phyloP scores from a whole-genome alignment of 2,113 vertebrate genomes.

The Corythornis vintsioides region DNA sequence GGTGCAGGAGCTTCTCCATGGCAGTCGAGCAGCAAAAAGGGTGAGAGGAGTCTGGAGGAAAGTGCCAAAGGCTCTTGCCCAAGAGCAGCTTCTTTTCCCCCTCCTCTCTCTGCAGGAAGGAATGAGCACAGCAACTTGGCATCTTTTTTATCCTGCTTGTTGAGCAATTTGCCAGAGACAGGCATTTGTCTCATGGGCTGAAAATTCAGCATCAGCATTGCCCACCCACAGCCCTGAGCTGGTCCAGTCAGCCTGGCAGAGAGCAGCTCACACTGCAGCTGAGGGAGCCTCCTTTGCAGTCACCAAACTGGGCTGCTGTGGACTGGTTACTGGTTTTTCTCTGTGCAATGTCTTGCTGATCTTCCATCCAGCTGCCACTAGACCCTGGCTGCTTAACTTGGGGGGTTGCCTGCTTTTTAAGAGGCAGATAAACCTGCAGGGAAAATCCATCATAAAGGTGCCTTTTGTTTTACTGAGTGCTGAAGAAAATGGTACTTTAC shows the following conservation, averaged over 20 bases:
- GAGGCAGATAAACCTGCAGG: not conserved
- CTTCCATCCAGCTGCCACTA: not conserved
- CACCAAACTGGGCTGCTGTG: not conserved
- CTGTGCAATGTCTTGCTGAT: not conserved
- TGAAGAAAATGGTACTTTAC: not conserved
- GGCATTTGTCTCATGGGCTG: not conserved
- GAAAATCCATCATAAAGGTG: not conserved
- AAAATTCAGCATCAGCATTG: conserved; percentile 54
- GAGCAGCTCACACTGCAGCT: not conserved
- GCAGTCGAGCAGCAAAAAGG: not conserved
- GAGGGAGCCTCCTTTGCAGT: not conserved
- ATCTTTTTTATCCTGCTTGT: conserved; percentile 16
- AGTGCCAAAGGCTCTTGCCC: not conserved
- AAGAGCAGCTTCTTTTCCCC: not conserved
- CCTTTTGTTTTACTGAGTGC: not conserved
- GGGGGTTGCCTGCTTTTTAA: not conserved
- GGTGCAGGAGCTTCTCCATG: conserved; percentile 42
- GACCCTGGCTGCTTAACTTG: not conserved
- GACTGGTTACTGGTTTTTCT: not conserved
- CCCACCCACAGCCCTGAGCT: not conserved
- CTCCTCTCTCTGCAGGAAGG: not conserved
- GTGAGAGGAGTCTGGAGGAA: not conserved
- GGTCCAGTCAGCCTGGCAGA: not conserved
- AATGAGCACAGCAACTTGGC: conserved; percentile 64
- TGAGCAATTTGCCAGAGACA: conserved; percentile 54